These are phyloP conservation scores for Melanitta fusca DNA, from an alignment of 2,797 vertebrate genomes.

Conservation along the genomic window DNA sequence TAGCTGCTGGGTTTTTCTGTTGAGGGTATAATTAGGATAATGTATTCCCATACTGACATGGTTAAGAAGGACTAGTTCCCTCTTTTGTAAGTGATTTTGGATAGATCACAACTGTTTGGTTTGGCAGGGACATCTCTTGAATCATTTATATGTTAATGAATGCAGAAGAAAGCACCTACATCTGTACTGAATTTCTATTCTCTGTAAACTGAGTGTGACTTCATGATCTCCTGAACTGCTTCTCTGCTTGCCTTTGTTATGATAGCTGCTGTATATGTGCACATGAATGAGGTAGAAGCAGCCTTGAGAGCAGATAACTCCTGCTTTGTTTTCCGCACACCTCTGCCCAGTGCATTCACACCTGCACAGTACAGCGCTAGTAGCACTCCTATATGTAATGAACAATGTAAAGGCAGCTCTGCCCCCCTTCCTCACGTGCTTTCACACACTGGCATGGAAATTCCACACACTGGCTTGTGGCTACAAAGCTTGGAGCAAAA, in stretches of 20 bases:
- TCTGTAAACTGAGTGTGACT: neutral
- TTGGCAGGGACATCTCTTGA: conserved; percentile 12
- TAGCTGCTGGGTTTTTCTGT: neutral
- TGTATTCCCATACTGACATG: neutral
- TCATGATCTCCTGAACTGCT: neutral
- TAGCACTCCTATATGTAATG: neutral
- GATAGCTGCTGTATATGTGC: neutral
- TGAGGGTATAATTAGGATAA: conserved; percentile 17
- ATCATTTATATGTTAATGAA: conserved; percentile 19
- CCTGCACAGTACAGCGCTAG: neutral
- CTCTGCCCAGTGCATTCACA: neutral
- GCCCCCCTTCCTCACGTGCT: neutral
- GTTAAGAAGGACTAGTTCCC: conserved; percentile 1
- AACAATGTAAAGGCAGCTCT: neutral
- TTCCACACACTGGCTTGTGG: neutral
- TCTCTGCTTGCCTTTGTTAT: neutral
- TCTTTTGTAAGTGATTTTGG: conserved; percentile 22
- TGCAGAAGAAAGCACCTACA: conserved; percentile 5
- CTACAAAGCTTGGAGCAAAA: neutral
- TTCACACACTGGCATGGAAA: rapidly evolving
- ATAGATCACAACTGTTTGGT: conserved; percentile 3
- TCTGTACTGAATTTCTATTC: conserved; percentile 16
- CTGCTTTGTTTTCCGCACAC: neutral
- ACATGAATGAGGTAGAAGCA: neutral
- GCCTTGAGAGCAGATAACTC: neutral